Conservation (phyloP, 2,113 vertebrate genomes). For the Perccottus glenii region DNA sequence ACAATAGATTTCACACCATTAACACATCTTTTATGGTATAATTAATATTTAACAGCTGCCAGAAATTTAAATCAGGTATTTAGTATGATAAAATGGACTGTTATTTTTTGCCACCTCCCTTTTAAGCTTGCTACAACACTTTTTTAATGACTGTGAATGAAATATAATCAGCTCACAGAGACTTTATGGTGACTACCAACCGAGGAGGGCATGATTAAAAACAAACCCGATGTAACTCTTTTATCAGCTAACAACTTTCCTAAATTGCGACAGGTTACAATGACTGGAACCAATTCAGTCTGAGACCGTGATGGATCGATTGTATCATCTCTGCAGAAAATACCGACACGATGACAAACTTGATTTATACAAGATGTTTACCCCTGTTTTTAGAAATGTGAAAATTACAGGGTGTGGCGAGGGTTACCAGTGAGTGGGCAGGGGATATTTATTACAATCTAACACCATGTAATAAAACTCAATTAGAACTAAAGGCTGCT, state of each 20-base stretch:
- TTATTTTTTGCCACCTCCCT: conserved; percentile 11
- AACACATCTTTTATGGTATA: conserved; percentile 25
- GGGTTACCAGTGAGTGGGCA: conserved; percentile 5
- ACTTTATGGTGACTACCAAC: neutral
- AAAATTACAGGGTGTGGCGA: neutral
- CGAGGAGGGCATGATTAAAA: conserved; percentile 4
- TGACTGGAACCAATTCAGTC: conserved; percentile 8
- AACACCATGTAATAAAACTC: conserved; percentile 2
- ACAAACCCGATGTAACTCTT: conserved; percentile 2
- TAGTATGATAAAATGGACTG: conserved; percentile 17
- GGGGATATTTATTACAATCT: neutral
- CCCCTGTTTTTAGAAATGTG: neutral
- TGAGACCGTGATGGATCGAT: neutral
- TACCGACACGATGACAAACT: conserved; percentile 8
- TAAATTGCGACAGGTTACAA: conserved; percentile 8
- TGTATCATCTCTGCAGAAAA: neutral
- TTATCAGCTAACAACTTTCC: neutral
- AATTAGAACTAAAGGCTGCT: neutral
- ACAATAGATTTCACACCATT: conserved; percentile 21
- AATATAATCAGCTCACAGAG: conserved; percentile 2
- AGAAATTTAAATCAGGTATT: conserved; percentile 8
- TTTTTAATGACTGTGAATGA: conserved; percentile 6
- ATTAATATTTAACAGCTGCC: conserved; percentile 23
- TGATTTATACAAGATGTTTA: conserved; percentile 12
- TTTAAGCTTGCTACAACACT: conserved; percentile 11